Evolutionary conservation across 2,797 vertebrate genomes (phyloP).

Genomic region (Arnoldichthys spilopterus): DNA sequence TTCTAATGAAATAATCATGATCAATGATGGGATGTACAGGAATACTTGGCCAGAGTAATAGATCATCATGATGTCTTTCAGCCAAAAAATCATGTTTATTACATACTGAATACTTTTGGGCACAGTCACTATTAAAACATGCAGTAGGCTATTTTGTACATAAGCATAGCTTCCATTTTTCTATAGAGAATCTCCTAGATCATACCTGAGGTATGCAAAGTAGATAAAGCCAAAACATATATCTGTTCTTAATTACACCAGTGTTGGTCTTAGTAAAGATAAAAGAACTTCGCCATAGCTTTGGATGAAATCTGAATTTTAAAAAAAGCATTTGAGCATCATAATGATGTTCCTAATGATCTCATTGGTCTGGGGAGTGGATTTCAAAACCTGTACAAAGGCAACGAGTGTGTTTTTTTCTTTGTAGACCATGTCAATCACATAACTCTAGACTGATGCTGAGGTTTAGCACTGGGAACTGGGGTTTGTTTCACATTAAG

Average conservation of each 20-base stretch:
- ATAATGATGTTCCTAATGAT: neutral
- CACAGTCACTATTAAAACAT: too few species aligned
- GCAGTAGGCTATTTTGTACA: too few species aligned
- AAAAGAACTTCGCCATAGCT: neutral
- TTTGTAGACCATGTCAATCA: neutral
- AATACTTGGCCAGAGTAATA: too few species aligned
- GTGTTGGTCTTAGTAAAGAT: neutral
- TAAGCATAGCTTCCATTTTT: too few species aligned
- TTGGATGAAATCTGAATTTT: neutral
- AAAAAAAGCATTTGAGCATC: neutral
- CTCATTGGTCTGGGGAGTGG: neutral
- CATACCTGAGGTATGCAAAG: neutral
- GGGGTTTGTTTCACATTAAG: neutral
- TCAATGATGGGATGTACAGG: too few species aligned
- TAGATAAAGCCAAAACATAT: neutral
- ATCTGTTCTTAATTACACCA: neutral
- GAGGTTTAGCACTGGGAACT: constrained; percentile 4
- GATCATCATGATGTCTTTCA: too few species aligned
- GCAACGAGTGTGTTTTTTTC: constrained; percentile 9
- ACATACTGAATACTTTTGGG: too few species aligned
- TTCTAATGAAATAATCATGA: too few species aligned
- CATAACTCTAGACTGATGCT: neutral
- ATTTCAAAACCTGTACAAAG: constrained; percentile 28
- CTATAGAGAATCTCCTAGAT: neutral
- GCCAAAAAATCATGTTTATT: too few species aligned